These are phyloP conservation scores for Pleuronectes platessa DNA, from an alignment of 2,113 vertebrate genomes.

Conservation along the genomic window DNA sequence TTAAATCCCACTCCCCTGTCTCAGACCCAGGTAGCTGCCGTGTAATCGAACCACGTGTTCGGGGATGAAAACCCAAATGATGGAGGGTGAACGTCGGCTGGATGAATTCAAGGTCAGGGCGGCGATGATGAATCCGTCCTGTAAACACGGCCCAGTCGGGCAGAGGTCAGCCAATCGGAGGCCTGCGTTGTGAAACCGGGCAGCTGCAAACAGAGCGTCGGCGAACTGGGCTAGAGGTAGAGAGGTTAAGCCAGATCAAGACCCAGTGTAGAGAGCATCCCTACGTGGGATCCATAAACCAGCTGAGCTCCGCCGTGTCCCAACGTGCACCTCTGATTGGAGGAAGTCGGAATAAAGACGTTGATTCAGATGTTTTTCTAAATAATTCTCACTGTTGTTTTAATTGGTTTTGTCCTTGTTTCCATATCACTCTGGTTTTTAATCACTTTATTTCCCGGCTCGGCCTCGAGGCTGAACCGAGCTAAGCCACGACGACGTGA, in stretches of 20 bases:
- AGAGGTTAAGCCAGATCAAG: slow-evolving; percentile 70
- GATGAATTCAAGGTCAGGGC: slow-evolving; percentile 28
- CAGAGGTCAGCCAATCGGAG: slow-evolving; percentile 56
- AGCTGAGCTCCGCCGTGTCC: slow-evolving; percentile 19
- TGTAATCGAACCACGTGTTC: neutral
- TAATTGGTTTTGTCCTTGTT: neutral
- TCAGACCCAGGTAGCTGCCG: too few relatives aligned
- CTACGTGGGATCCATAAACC: slow-evolving; percentile 42
- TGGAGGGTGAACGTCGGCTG: neutral
- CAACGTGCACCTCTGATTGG: neutral
- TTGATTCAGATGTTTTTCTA: neutral
- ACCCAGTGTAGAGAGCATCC: slow-evolving; percentile 30
- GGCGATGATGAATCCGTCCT: neutral
- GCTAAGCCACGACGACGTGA: neutral
- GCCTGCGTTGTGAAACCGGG: slow-evolving; percentile 11
- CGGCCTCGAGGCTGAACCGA: slow-evolving; percentile 3
- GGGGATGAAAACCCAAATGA: neutral
- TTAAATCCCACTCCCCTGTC: neutral
- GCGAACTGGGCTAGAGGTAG: slow-evolving; percentile 55
- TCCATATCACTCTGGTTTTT: neutral
- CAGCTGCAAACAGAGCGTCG: slow-evolving; percentile 41
- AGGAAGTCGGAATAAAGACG: neutral
- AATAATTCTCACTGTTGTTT: neutral
- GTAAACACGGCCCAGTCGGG: slow-evolving; percentile 15
- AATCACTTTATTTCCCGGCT: neutral